phyloP scores from a whole-genome alignment of 2,113 vertebrate genomes.

The Herpetotheres cachinnans region DNA sequence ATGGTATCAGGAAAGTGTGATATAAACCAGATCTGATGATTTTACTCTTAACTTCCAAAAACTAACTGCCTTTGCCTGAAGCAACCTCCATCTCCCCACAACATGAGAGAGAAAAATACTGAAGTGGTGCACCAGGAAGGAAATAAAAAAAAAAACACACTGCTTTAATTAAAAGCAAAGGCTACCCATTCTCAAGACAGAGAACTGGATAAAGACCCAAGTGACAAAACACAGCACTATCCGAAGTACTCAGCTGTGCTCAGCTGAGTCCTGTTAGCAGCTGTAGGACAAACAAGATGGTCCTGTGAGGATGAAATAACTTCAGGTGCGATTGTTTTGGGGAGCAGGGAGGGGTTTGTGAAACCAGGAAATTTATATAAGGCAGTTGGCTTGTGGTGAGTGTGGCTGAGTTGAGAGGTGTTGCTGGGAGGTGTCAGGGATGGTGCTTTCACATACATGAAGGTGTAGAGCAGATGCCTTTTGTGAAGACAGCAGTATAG shows the following conservation, averaged over 20 bases:
- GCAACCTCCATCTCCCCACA: not conserved
- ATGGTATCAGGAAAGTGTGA: not conserved
- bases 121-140: not conserved
- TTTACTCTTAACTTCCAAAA: not conserved
- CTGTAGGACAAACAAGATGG: not conserved
- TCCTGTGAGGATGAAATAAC: not conserved
- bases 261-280: not conserved
- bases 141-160: not conserved
- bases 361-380: not conserved
- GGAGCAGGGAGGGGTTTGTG: not conserved
- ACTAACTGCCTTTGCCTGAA: not conserved
- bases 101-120: not conserved
- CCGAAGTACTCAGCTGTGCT: not conserved
- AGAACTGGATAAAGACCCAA: not conserved
- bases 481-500: not conserved
- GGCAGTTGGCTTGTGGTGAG: not conserved
- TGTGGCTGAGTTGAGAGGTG: not conserved
- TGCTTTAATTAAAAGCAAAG: not conserved
- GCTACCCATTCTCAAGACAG: not conserved
- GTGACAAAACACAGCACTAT: not conserved
- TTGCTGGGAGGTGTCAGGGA: not conserved
- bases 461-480: not conserved
- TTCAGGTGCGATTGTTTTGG: not conserved
- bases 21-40: not conserved
- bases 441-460: accelerated